Base-by-base conservation (phyloP, 2,888 invertebrate species). In the Xestia c-nigrum region DNA sequence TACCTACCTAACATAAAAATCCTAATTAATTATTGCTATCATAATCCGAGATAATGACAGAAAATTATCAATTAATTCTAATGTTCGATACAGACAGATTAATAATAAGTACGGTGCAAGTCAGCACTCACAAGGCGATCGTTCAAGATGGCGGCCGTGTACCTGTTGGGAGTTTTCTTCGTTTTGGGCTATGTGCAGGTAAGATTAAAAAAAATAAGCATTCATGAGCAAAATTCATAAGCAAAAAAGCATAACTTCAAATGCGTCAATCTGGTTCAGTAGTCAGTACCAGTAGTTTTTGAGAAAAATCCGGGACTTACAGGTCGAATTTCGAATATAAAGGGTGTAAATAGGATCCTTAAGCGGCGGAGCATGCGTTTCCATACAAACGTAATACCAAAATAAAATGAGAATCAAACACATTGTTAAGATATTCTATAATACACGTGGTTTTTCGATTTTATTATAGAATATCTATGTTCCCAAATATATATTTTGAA, bases 171-270 rank as follows among this genome's bases (percentile, higher is more conserved):
- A 57, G 10, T 87, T 50, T 43, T 81, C 46, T 81, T 84, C 40
- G 14, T 87, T 38, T 57, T 87, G 52, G 81, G 87, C 31, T 81
- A 31, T 47, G 87, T 63, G 16, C 87, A 87, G 85, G 85, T 87
- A 66, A 85, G 74, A 12, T 19, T 14, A n/a, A 14, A 38, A 31
- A 21, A 66, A 24, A 21, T n/a, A 47, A 12, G 5, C 6, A 50
- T 21, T 21, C 24, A 14, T 14, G n/a, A n/a, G n/a, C n/a, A n/a
- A n/a, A n/a, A n/a, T n/a, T n/a, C 31, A 31, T 2, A 31, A 31
- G 31, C 31, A 31, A 2, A 31, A 31, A 31, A 31, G 31, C 31
- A 31, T 24, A 24, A 57, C 14, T 24, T 14, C 24, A 57, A 57
- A 24, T 2, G 24, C 14, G 14, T 5, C 5, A 55, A n/a, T n/a